Evolutionary conservation across 1,140 invertebrate species (phyloP).

Genomic region (Ceratoteleas bidentatus): DNA sequence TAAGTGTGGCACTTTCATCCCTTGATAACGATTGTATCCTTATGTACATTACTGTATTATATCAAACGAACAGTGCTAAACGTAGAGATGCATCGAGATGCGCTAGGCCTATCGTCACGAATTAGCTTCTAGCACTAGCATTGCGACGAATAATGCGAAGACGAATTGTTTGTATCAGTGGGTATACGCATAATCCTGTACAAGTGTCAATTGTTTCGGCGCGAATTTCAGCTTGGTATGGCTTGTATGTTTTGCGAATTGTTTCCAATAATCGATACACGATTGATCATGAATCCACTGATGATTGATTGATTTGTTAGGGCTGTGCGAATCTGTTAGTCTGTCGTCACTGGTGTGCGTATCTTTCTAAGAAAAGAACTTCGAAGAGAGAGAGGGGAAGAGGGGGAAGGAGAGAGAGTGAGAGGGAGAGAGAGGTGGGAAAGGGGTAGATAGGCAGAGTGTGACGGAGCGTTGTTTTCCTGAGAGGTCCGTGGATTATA

Average conservation of each 20-base stretch:
- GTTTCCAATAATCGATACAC: slow-evolving; percentile 45
- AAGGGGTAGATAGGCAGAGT: not conserved
- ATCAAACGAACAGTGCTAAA: slow-evolving; percentile 50
- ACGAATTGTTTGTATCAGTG: slow-evolving; percentile 1
- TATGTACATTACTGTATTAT: slow-evolving; percentile 80
- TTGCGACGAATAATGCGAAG: not conserved
- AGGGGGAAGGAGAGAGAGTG: not conserved
- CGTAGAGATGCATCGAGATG: slow-evolving; percentile 57
- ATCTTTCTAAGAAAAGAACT: slow-evolving; percentile 66
- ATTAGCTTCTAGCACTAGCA: slow-evolving; percentile 56
- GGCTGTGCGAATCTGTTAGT: slow-evolving; percentile 80
- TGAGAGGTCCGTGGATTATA: slow-evolving; percentile 22
- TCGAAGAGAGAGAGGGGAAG: slow-evolving; percentile 16
- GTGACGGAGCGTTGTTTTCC: slow-evolving; percentile 43
- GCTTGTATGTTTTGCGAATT: slow-evolving; percentile 56
- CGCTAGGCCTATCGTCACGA: slow-evolving; percentile 65
- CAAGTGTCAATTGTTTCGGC: slow-evolving; percentile 25
- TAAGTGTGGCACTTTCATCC: slow-evolving; percentile 61
- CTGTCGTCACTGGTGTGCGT: slow-evolving; percentile 71
- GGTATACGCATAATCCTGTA: slow-evolving; percentile 11
- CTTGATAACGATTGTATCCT: slow-evolving; percentile 71
- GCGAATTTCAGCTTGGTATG: slow-evolving; percentile 49
- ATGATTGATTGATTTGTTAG: slow-evolving; percentile 76
- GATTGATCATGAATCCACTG: slow-evolving; percentile 67
- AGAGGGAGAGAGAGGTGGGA: no score